Evolutionary conservation across 92 coral and sea anemone species (phyloP).

Genomic region (Montipora capitata): DNA sequence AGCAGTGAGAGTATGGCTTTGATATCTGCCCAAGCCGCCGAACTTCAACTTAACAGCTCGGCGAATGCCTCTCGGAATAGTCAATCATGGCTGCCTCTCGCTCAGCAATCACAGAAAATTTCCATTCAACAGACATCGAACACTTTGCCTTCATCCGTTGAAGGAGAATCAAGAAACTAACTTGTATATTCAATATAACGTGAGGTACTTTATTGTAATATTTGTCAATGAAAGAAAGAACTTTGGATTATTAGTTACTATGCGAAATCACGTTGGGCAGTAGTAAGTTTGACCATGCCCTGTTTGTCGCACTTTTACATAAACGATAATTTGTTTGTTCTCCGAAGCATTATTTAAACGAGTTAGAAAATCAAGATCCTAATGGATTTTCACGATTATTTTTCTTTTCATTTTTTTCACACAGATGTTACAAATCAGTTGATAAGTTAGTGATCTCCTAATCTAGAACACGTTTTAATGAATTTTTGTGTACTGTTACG

Average conservation of each 20-base stretch:
- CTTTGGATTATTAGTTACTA: not conserved
- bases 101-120: constrained; percentile 40
- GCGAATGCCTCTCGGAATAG: not conserved
- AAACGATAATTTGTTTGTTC: constrained; percentile 33
- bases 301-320: constrained; percentile 3
- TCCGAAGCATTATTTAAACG: constrained; percentile 28
- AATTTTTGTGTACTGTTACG: constrained; percentile 27
- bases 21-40: constrained; percentile 55
- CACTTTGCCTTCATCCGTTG: not conserved
- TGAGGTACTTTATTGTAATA: not conserved
- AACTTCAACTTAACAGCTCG: constrained; percentile 35
- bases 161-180: constrained; percentile 17
- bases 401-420: constrained; percentile 6
- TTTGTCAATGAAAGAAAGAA: not conserved
- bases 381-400: not conserved
- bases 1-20: constrained; percentile 45
- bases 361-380: constrained; percentile 2
- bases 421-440: constrained; percentile 18
- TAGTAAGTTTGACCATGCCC: not conserved
- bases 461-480: constrained; percentile 31
- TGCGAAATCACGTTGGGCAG: too few relatives aligned
- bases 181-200: not conserved
- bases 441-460: constrained; percentile 11
- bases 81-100: constrained; percentile 25
- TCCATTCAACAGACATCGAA: not conserved